phyloP scores from a whole-genome alignment of 92 coral and sea anemone species.

The Desmophyllum pertusum region DNA sequence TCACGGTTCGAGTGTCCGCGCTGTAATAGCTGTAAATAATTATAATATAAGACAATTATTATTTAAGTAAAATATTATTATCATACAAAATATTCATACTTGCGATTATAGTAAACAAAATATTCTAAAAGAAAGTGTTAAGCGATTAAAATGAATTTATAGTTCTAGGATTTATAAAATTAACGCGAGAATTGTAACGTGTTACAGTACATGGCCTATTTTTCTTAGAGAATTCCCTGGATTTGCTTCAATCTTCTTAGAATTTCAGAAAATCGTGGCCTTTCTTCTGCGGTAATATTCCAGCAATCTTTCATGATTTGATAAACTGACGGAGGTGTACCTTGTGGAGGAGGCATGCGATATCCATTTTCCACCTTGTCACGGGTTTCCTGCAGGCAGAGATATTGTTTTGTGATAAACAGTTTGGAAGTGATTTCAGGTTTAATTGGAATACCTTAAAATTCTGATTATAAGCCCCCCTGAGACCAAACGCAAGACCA shows the following conservation, averaged over 20 bases:
- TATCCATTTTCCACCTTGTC: constrained; percentile 94
- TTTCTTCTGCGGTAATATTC: constrained; percentile 58
- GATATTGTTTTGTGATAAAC: background rate
- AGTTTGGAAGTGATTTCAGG: background rate
- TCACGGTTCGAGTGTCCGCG: no score
- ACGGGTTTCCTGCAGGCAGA: constrained; percentile 77
- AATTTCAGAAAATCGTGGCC: constrained; percentile 86
- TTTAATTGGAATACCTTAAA: background rate
- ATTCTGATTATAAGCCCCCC: no score
- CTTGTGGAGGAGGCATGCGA: constrained; percentile 94
- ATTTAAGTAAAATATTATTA: background rate
- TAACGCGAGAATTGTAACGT: background rate
- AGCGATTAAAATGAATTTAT: background rate
- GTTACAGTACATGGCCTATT: no score
- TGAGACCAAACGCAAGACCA: no score
- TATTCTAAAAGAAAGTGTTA: no score
- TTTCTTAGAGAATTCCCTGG: constrained; percentile 11
- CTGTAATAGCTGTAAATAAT: background rate
- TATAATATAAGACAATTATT: background rate
- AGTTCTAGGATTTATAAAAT: background rate
- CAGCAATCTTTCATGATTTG: constrained; percentile 94
- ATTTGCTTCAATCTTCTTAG: constrained; percentile 77
- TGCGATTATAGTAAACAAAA: background rate
- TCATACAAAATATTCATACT: background rate
- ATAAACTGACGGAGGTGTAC: constrained; percentile 85